Conservation (phyloP, 2,113 vertebrate species). For the Corythornis vintsioides region DNA sequence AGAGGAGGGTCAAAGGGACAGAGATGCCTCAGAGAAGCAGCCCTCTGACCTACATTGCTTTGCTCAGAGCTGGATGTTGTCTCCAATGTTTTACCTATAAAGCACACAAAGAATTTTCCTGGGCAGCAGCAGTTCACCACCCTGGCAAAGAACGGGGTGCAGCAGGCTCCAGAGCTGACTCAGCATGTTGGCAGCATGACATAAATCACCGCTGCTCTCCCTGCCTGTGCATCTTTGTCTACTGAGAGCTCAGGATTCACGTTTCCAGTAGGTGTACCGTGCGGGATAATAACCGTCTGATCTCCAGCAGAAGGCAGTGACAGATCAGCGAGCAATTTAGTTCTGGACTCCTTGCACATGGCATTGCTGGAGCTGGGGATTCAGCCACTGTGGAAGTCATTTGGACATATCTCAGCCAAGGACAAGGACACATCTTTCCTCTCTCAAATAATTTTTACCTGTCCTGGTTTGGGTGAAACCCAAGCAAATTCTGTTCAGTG, state of each 20-base stretch:
- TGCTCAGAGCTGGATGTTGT: fast-evolving
- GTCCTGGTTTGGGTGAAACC: too few relatives aligned
- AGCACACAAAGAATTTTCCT: neutral
- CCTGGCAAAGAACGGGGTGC: neutral
- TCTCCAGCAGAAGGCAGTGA: neutral
- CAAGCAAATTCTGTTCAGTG: too few relatives aligned
- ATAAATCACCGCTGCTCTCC: neutral
- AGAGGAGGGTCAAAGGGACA: neutral
- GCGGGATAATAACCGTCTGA: fast-evolving
- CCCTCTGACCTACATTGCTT: neutral
- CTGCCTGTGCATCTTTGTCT: neutral
- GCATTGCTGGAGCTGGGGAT: neutral
- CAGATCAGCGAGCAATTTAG: neutral
- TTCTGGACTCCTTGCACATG: neutral
- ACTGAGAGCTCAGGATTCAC: neutral
- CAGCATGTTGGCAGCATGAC: neutral
- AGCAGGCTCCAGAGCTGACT: neutral
- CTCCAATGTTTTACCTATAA: fast-evolving
- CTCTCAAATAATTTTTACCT: neutral
- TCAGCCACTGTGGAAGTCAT: neutral
- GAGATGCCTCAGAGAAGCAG: neutral
- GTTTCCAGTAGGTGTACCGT: fast-evolving
- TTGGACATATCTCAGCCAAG: neutral
- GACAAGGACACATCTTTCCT: neutral
- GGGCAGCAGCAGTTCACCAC: neutral